Conservation (phyloP, 92 coral and sea anemone genomes). For the Epizoanthus rinbou region DNA sequence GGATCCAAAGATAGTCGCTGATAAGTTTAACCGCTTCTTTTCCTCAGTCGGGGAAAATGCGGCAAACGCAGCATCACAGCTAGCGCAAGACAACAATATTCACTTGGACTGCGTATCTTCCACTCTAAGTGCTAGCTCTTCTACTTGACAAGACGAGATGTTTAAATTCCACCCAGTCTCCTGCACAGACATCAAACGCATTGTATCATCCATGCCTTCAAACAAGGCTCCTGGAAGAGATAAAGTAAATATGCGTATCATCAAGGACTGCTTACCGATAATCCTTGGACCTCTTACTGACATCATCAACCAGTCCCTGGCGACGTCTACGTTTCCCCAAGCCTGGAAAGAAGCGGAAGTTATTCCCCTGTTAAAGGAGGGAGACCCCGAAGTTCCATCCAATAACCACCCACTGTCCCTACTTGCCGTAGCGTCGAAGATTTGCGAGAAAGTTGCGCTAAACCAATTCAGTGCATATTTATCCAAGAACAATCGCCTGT, state of each 20-base stretch:
- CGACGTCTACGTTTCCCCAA: slow-evolving; percentile 53
- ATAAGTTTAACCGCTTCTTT: slow-evolving; percentile 48
- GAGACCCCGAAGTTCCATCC: slow-evolving; percentile 48
- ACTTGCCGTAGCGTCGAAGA: slow-evolving; percentile 54
- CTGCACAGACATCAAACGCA: slow-evolving; percentile 7
- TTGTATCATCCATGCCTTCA: slow-evolving; percentile 47
- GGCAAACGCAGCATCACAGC: slow-evolving; percentile 37
- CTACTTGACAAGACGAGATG: too few relatives aligned
- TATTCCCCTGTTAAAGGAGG: slow-evolving; percentile 58
- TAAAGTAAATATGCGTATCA: slow-evolving; percentile 49
- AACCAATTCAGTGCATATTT: slow-evolving; percentile 45
- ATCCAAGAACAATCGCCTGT: slow-evolving; percentile 5
- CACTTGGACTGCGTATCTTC: too few relatives aligned
- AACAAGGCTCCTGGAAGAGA: slow-evolving; percentile 65
- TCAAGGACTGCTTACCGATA: slow-evolving; percentile 56
- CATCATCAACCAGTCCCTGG: slow-evolving; percentile 51
- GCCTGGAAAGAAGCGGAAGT: slow-evolving; percentile 59
- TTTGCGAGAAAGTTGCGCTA: slow-evolving; percentile 60
- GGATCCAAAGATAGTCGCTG: slow-evolving; percentile 32
- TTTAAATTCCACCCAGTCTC: too few relatives aligned
- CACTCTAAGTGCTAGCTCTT: too few relatives aligned
- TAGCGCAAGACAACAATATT: too few relatives aligned
- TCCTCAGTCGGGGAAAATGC: slow-evolving; percentile 39
- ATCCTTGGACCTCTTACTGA: slow-evolving; percentile 57
- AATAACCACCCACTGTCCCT: slow-evolving; percentile 58